These are phyloP conservation scores for Neodiprion pinetum DNA, from an alignment of 1,140 invertebrate species.

Conservation along the genomic window DNA sequence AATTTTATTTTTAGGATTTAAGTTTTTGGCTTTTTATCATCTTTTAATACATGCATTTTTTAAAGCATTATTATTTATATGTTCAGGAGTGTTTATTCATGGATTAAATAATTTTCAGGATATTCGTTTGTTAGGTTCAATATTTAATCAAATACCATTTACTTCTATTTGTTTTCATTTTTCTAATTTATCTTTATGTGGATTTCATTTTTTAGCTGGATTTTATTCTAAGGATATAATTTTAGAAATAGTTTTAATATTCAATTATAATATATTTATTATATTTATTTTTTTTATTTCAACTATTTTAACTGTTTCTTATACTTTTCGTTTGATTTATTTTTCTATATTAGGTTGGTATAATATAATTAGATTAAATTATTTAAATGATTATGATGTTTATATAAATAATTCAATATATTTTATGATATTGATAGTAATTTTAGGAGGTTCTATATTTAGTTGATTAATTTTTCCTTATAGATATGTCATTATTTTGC, in stretches of 20 bases:
- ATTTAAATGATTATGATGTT: slow-evolving; percentile 57
- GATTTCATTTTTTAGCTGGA: no score
- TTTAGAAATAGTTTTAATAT: slow-evolving; percentile 53
- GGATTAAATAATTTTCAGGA: slow-evolving; percentile 66
- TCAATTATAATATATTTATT: slow-evolving; percentile 58
- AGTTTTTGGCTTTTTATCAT: no score
- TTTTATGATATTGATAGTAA: background rate
- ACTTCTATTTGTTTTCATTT: no score
- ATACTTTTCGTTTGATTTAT: slow-evolving; percentile 65
- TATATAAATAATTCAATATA: slow-evolving; percentile 60
- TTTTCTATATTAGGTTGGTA: slow-evolving; percentile 59
- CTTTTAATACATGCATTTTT: slow-evolving; percentile 57
- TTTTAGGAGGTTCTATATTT: no score
- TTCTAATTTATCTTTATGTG: no score
- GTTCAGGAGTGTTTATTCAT: slow-evolving; percentile 69
- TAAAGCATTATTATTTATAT: slow-evolving; percentile 71
- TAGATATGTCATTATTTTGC: no score
- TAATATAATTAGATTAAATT: slow-evolving; percentile 57
- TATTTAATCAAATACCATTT: no score
- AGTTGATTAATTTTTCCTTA: no score
- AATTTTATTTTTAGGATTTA: no score
- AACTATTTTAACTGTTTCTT: slow-evolving; percentile 63
- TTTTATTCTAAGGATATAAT: no score
- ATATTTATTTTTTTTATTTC: slow-evolving; percentile 63
- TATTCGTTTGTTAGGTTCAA: slow-evolving; percentile 63